Conservation (phyloP, 2,888 invertebrate species). For the Thumatha senex region DNA sequence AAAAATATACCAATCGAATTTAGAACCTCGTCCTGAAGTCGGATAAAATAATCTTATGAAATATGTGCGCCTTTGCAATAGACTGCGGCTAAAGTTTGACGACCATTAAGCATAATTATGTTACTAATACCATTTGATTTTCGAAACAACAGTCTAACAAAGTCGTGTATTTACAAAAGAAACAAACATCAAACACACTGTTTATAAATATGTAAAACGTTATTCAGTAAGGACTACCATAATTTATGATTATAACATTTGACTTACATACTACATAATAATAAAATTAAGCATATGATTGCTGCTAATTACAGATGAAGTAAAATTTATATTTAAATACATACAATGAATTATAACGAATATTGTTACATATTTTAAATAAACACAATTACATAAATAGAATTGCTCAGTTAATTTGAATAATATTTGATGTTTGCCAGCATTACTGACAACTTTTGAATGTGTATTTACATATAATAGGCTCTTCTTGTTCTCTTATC, state of each 20-base stretch:
- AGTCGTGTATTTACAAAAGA: background rate
- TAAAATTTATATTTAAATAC: slow-evolving; percentile 18
- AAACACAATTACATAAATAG: slow-evolving; percentile 12
- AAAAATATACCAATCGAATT: too few species aligned
- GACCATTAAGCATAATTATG: background rate
- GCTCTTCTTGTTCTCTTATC: background rate
- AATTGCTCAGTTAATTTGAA: background rate
- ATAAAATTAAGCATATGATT: slow-evolving; percentile 7
- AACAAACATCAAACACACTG: slow-evolving; percentile 1
- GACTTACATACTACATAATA: slow-evolving; percentile 1
- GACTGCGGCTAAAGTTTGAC: background rate
- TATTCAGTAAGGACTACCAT: background rate
- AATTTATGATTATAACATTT: slow-evolving; percentile 5
- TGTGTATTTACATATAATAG: background rate
- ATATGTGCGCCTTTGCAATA: background rate
- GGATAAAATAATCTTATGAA: too few species aligned
- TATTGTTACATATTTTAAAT: slow-evolving; percentile 16
- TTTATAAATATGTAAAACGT: slow-evolving; percentile 7
- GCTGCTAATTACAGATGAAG: slow-evolving; percentile 7
- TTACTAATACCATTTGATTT: background rate
- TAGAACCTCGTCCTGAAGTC: too few species aligned
- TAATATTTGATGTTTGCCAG: background rate
- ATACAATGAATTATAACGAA: slow-evolving; percentile 12
- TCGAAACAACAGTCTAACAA: background rate
- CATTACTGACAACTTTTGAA: background rate